Evolutionary conservation across 2,888 invertebrate genomes (phyloP), one percentile per base, ranked within the genome.

Genomic region (Zootermopsis nevadensis): DNA sequence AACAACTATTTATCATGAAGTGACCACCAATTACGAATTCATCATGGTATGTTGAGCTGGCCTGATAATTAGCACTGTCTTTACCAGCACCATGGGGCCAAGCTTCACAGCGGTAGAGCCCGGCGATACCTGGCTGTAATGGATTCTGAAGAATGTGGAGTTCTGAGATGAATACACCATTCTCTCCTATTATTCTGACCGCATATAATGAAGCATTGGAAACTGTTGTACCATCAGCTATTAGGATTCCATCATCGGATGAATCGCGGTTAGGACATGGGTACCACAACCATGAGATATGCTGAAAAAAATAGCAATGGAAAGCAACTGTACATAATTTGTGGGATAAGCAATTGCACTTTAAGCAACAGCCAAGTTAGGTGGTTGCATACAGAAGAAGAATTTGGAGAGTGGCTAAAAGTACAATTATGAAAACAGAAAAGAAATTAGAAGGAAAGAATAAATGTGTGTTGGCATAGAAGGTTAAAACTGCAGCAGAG

Each of bases 11-110:
- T 22, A 74, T 1, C 35, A 74, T 35, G 24, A 12, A 31, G 22
- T 74, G 74, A n/a, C 74, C 74, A 38, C 74, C 74, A 38, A 74
- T 74, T 74, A 74, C n/a, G 15, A 74, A 74, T 24, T 74, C 74
- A n/a, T 74, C 74, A n/a, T 74, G 3, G 22, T 74, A 74, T 27
- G 19, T 15, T 38, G n/a, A n/a, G n/a, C 27, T 60, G 60, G 60
- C 10, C n/a, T n/a, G 27, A 4, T 53, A 19, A 22, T 24, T 27
- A n/a, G 42, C 6, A 12, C 10, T 35, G n/a, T 74, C 33, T 33
- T 69, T 69, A n/a, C 3, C n/a, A 6, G 31, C 10, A n/a, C 74
- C 74, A 42, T 74, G 74, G 33, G 74, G 74, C 74, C 74, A 74
- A 22, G 74, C 74, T 38, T 74, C 74, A 74, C 74, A 74, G 38